These are phyloP conservation scores for Trachemys scripta DNA, from an alignment of 2,113 vertebrate genomes.

Conservation along the genomic window DNA sequence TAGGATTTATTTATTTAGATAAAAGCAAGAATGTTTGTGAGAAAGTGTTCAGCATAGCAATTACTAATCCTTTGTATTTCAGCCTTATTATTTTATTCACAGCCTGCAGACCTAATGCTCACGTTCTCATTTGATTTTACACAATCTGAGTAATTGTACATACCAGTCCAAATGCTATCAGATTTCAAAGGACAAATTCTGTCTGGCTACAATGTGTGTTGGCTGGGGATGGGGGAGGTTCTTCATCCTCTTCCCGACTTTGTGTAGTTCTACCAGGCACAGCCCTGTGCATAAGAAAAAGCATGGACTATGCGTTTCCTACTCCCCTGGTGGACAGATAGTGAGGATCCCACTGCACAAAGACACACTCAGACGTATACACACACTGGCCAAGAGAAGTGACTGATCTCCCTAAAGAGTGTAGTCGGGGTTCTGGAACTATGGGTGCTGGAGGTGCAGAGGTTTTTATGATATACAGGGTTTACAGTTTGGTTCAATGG, in stretches of 20 bases:
- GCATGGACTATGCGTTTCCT: neutral
- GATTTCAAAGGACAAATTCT: slow-evolving; percentile 8
- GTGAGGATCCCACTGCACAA: neutral
- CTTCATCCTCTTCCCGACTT: neutral
- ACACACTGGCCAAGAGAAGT: neutral
- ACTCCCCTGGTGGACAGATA: neutral
- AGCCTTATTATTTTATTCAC: slow-evolving; percentile 21
- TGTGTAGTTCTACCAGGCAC: neutral
- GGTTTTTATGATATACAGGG: neutral
- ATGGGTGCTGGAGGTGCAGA: too few species aligned
- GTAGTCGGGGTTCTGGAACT: neutral
- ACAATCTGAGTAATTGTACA: slow-evolving; percentile 12
- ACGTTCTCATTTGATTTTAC: neutral
- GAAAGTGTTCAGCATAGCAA: neutral
- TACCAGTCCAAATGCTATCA: neutral
- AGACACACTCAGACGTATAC: neutral
- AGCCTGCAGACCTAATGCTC: slow-evolving; percentile 21
- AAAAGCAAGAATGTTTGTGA: slow-evolving; percentile 11
- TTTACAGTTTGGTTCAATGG: too few species aligned
- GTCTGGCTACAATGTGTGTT: neutral
- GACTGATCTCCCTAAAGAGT: neutral
- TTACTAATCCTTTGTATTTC: slow-evolving; percentile 9
- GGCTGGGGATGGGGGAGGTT: neutral
- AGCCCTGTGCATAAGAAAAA: neutral
- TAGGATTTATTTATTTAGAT: slow-evolving; percentile 19